These are phyloP conservation scores for Danio tinwini DNA, from an alignment of 2,797 vertebrate genomes.

Conservation along the genomic window DNA sequence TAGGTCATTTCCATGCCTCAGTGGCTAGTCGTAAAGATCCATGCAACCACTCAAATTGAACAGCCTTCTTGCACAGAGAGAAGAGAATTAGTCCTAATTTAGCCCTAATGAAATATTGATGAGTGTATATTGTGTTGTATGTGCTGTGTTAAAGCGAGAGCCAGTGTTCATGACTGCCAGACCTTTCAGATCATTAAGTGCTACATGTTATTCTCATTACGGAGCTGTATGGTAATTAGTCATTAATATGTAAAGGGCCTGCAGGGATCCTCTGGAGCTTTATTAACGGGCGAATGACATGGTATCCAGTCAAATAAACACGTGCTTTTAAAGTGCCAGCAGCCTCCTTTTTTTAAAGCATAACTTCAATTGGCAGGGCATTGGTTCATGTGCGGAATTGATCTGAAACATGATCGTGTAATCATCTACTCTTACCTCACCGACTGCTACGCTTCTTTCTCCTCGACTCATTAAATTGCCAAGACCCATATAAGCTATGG, in stretches of 20 bases:
- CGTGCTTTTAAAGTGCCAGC: not conserved
- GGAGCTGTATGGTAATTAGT: slow-evolving; percentile 43
- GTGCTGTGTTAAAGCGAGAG: slow-evolving; percentile 34
- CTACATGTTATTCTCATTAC: slow-evolving; percentile 52
- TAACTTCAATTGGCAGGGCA: slow-evolving; percentile 48
- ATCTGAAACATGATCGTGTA: slow-evolving; percentile 71
- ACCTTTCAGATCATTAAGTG: slow-evolving; percentile 51
- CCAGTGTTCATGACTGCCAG: slow-evolving; percentile 35
- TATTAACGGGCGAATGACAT: slow-evolving; percentile 40
- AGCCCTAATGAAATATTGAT: slow-evolving; percentile 55
- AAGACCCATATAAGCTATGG: slow-evolving; percentile 43
- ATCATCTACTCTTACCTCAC: slow-evolving; percentile 60
- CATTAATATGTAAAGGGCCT: slow-evolving; percentile 54
- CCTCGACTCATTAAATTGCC: slow-evolving; percentile 47
- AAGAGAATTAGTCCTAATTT: slow-evolving; percentile 52
- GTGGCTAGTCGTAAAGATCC: slow-evolving; percentile 26
- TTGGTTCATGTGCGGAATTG: slow-evolving; percentile 51
- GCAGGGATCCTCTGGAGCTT: slow-evolving; percentile 28
- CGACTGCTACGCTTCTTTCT: slow-evolving; percentile 55
- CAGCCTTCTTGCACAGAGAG: slow-evolving; percentile 27
- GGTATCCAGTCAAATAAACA: slow-evolving; percentile 25
- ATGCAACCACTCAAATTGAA: slow-evolving; percentile 24
- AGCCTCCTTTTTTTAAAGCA: not conserved
- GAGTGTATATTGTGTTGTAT: slow-evolving; percentile 46
- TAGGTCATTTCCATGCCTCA: slow-evolving; percentile 27